Conservation (phyloP, 2,888 invertebrate genomes). For the Cistogaster globosa region DNA sequence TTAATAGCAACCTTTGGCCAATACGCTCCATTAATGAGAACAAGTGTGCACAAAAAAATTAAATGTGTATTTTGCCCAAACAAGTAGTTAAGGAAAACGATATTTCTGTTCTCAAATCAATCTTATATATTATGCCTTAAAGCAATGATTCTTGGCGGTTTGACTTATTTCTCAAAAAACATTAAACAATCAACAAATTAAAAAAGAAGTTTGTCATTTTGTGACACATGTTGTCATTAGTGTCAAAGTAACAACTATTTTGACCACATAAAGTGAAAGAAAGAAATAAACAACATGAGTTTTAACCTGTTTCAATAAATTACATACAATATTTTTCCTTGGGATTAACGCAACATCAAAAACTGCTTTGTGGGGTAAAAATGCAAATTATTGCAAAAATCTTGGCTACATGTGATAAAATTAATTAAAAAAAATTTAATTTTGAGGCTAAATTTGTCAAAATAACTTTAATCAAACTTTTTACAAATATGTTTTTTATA, state of each 20-base stretch:
- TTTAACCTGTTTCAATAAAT: slow-evolving; percentile 31
- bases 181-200: neutral
- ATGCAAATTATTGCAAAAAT: slow-evolving; percentile 13
- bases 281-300: slow-evolving; percentile 18
- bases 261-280: slow-evolving; percentile 38
- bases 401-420: neutral
- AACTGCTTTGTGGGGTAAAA: too few species aligned
- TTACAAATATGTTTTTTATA: too few species aligned
- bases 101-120: slow-evolving; percentile 31
- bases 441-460: too few species aligned
- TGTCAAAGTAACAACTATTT: slow-evolving; percentile 58
- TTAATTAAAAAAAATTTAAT: too few species aligned
- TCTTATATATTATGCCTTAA: slow-evolving; percentile 19
- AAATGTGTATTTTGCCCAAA: too few species aligned
- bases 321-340: neutral
- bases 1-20: too few species aligned
- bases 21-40: too few species aligned
- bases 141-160: neutral
- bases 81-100: neutral
- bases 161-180: neutral
- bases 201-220: slow-evolving; percentile 24
- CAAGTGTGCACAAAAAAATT: too few species aligned
- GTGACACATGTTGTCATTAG: slow-evolving; percentile 55
- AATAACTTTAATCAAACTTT: too few species aligned
- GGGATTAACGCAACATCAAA: slow-evolving; percentile 16